These are phyloP conservation scores for Chionoecetes opilio DNA, from an alignment of 1,140 invertebrate genomes.

Conservation along the genomic window DNA sequence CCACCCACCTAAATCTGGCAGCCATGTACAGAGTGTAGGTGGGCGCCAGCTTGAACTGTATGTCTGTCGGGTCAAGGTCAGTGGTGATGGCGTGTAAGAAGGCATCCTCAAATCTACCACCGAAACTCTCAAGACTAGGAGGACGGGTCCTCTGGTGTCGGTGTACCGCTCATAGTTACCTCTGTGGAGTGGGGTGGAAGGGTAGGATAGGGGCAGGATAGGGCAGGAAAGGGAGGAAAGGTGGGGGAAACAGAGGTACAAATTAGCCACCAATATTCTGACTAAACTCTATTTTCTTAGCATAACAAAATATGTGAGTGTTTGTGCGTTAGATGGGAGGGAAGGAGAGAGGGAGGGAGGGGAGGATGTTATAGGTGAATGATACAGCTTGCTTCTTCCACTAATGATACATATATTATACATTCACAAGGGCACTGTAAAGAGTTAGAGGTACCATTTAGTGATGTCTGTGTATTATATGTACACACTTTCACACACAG, in stretches of 20 bases:
- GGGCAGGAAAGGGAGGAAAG: no score
- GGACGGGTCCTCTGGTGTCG: conserved; percentile 91
- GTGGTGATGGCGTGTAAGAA: conserved; percentile 94
- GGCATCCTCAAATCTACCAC: conserved; percentile 95
- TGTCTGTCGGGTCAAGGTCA: conserved; percentile 89
- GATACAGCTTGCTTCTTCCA: neutral
- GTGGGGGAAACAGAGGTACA: neutral
- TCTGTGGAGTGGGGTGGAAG: conserved; percentile 76
- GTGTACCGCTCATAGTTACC: conserved; percentile 86
- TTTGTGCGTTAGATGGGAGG: neutral
- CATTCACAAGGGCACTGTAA: neutral
- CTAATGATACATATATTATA: neutral
- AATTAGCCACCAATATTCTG: no score
- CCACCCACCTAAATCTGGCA: conserved; percentile 85
- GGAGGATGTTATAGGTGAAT: neutral
- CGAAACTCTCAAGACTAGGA: conserved; percentile 97
- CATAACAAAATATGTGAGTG: neutral
- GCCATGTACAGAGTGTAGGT: conserved; percentile 98
- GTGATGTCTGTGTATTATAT: conserved; percentile 10
- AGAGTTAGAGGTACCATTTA: neutral
- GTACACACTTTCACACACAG: conserved; percentile 18
- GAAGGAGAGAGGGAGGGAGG: neutral
- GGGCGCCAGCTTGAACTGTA: conserved; percentile 90
- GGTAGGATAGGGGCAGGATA: neutral
- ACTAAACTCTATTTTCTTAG: no score